Evolutionary conservation across 2,888 invertebrate species (phyloP), one percentile per base, ranked within the genome.

Genomic region (Callyntrura sp.): DNA sequence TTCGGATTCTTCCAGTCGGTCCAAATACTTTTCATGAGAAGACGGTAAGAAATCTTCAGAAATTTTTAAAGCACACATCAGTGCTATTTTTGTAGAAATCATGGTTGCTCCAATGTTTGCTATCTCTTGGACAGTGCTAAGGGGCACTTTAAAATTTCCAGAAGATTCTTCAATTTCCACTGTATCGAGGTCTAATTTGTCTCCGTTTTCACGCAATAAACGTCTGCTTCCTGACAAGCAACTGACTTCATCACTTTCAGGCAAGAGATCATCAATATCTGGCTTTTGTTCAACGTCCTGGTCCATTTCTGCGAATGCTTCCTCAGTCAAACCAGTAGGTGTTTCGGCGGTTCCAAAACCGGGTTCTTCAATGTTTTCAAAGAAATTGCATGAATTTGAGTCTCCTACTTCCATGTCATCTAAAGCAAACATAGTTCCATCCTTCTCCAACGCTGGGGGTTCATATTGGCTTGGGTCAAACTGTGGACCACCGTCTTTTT

Each of bases 41-140:
- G 89, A 85, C 3, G 92, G 91, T 0, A 91, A 68, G 62, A 91
- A 85, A 25, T 84, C 86, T 55, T 92, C 91, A 4, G 92, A 91
- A 70, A 92, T 92, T 68, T 91, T 92, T 12, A 92, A 60, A 48
- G 91, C 92, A 25, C 90, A 91, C 73, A 90, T 83, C 3, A 92
- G 57, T 17, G 89, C 91, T n/a, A 68, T 84, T 82, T 91, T 85
- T 1, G 78, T 85, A 4, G 91, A 88, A 60, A 91, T 88, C 73
- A 82, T 82, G 51, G 90, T 86, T 8, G 51, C 82, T 5, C 85
- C 90, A 1, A 60, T 70, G 45, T 28, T 89, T 0, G 17, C 62
- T 9, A 85, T 17, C 9, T 89, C 89, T 12, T n/a, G 8, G 17
- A 25, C 57, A 17, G 78, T 6, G n/a, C 70, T 60, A 12, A 70